Evolutionary conservation across 2,797 vertebrate genomes (phyloP).

Genomic region (Scomberomorus guttatus): DNA sequence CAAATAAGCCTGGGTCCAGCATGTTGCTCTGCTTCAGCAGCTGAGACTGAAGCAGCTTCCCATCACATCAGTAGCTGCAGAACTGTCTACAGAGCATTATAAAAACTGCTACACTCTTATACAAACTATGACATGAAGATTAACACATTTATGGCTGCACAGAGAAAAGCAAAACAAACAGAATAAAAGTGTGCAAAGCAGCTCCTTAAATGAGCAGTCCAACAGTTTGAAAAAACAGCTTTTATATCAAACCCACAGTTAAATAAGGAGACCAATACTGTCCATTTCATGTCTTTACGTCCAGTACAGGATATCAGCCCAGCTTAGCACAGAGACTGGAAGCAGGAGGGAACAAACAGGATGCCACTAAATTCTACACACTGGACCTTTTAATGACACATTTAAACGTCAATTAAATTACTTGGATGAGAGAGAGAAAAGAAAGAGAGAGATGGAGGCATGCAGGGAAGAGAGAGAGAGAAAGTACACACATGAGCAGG

Average conservation of each 20-base stretch:
- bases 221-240: neutral
- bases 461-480: no score
- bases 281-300: no score
- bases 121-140: slow-evolving; percentile 27
- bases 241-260: neutral
- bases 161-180: slow-evolving; percentile 24
- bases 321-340: no score
- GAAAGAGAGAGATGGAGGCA: no score
- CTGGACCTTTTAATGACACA: no score
- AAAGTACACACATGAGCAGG: no score
- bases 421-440: no score
- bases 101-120: slow-evolving; percentile 26
- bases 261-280: neutral
- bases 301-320: no score
- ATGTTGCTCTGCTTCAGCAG: slow-evolving; percentile 24
- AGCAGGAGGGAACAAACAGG: no score
- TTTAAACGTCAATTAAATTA: no score
- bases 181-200: neutral
- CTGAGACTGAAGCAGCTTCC: slow-evolving; percentile 28
- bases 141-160: slow-evolving; percentile 33
- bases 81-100: slow-evolving; percentile 42
- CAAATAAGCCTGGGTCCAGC: slow-evolving; percentile 52
- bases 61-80: slow-evolving; percentile 39
- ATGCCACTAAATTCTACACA: no score
- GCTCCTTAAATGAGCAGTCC: neutral